phyloP scores from a whole-genome alignment of 1,140 invertebrate genomes.

The Centruroides vittatus region DNA sequence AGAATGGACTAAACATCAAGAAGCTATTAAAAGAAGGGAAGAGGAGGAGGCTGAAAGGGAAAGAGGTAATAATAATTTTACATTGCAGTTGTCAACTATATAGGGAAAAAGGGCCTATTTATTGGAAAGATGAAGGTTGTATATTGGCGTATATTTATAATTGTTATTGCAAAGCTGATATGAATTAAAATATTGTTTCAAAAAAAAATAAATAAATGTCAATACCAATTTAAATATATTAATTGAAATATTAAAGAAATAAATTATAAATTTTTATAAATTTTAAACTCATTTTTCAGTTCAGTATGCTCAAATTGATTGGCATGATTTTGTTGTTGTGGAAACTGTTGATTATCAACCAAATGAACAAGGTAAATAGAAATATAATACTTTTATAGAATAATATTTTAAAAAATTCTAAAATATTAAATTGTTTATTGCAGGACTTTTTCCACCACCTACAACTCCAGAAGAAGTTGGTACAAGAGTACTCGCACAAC shows the following conservation, averaged over 20 bases:
- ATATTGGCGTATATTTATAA: background rate
- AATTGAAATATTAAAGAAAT: no score
- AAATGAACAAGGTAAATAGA: slow-evolving; percentile 69
- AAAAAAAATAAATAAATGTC: no score
- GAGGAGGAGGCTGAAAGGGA: slow-evolving; percentile 91
- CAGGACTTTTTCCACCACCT: slow-evolving; percentile 69
- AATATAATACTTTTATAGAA: background rate
- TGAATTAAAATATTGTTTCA: background rate
- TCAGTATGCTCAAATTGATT: slow-evolving; percentile 96
- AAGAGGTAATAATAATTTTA: slow-evolving; percentile 40
- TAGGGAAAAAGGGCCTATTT: no score
- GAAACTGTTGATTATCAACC: slow-evolving; percentile 98
- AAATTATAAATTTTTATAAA: no score
- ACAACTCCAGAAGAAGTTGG: slow-evolving; percentile 95
- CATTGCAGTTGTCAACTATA: no score
- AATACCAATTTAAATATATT: background rate
- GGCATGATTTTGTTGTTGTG: slow-evolving; percentile 99
- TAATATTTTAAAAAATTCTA: no score
- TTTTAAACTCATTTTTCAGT: slow-evolving; percentile 35
- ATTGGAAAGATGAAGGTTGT: background rate
- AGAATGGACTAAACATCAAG: slow-evolving; percentile 91
- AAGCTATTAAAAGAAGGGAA: slow-evolving; percentile 75
- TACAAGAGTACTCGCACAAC: slow-evolving; percentile 75
- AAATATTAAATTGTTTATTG: background rate
- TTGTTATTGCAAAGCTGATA: background rate